Base-by-base conservation (phyloP, 2,797 vertebrate genomes). In the Sebastes wilsoni region DNA sequence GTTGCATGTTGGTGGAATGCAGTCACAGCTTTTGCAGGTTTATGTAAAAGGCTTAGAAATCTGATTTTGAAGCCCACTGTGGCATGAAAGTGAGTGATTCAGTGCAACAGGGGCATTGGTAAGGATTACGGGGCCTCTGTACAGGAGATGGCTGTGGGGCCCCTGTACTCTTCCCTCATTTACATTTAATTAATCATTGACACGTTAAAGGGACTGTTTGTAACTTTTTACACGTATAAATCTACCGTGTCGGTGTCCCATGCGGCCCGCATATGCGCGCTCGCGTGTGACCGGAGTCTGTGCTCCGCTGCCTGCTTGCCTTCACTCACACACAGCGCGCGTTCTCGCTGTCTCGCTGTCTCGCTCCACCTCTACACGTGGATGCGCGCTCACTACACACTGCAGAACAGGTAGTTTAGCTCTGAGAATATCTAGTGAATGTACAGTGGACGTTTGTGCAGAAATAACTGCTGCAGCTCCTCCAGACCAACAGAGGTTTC, bases 1-100 rank as follows among this genome's bases (percentile, higher is more conserved):
- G 60, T 58, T 80, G 79, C 68, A 65, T 66, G 54, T 59, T 56
- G 38, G 11, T 67, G 72, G 66, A 81, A 84, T 73, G 65, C 71
- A 54, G 70, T 11, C 62, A 34, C 54, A 55, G 49, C 66, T 56
- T 56, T 38, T 72, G 34, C 14, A 60, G 62, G 49, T 76, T 81
- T 66, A 62, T 66, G 30, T 59, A 38, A 58, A 75, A 55, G 38
- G 38, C 34, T 72, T 30, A 32, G 32, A 61, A n/a, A 76, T 56
- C 6, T 16, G 70, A 68, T 69, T 46, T 46, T 66, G 16, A 81
- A 80, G 58, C 74, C 27, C 27, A 25, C 4, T 70, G 38, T 67
- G 54, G 59, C 72, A 65, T 3, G 12, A 38, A 14, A 46, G 49
- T 54, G 74, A 56, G 5, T 54, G 22, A 65, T 75, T 82, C 20